Percentiles rank a stretch among this genome's conserved stretches.
phyloP scores from a whole-genome alignment of 1,140 invertebrate species.

The Anthonomus grandis region DNA sequence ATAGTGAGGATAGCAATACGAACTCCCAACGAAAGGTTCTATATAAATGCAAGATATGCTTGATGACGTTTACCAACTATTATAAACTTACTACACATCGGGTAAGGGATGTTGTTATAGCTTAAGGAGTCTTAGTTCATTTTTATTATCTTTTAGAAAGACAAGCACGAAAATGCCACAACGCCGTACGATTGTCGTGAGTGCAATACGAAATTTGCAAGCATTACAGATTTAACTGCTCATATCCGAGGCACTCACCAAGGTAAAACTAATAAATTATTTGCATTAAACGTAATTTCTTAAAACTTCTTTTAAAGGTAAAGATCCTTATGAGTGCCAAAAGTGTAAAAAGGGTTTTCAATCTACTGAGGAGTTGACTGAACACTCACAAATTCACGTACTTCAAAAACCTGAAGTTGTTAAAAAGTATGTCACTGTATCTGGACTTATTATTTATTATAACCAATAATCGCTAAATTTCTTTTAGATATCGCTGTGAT shows the following conservation, averaged over 20 bases:
- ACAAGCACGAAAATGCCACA: slow-evolving; percentile 14
- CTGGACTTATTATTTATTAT: not conserved
- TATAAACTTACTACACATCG: slow-evolving; percentile 34
- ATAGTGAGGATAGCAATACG: too few relatives aligned
- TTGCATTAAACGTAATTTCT: too few relatives aligned
- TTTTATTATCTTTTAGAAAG: slow-evolving; percentile 19
- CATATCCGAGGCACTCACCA: slow-evolving; percentile 33
- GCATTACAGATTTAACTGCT: slow-evolving; percentile 31
- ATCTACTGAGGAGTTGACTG: slow-evolving; percentile 28
- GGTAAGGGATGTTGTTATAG: too few relatives aligned
- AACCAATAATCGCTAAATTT: not conserved
- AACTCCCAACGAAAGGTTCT: too few relatives aligned
- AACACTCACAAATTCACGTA: slow-evolving; percentile 35
- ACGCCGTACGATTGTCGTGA: slow-evolving; percentile 32
- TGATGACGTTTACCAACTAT: slow-evolving; percentile 27
- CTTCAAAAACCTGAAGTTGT: slow-evolving; percentile 26
- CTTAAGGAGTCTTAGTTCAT: too few relatives aligned
- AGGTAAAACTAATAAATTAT: too few relatives aligned
- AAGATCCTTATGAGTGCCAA: slow-evolving; percentile 37
- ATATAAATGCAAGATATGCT: slow-evolving; percentile 36
- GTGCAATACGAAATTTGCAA: slow-evolving; percentile 26
- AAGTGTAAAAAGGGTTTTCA: slow-evolving; percentile 37
- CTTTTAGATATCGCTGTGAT: slow-evolving; percentile 32
- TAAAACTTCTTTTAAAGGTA: slow-evolving; percentile 28
- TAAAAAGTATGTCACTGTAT: too few relatives aligned